A percentile compares a stretch with the other conserved stretches of the same genome.
Evolutionary conservation across 2,797 vertebrate genomes (phyloP).

Genomic region (Syndactyla subalaris): DNA sequence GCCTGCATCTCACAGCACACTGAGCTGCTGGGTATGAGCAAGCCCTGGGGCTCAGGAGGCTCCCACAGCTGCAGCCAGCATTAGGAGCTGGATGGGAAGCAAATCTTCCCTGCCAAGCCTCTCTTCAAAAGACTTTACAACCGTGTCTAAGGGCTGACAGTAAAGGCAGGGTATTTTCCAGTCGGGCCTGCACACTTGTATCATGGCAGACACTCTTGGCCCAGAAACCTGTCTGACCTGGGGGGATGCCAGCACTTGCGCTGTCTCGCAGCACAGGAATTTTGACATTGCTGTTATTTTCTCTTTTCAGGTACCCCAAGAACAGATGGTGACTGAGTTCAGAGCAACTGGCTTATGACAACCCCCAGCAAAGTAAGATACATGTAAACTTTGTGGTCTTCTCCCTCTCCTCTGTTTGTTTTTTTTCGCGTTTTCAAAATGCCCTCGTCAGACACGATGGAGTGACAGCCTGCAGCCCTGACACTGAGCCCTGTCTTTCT

Average conservation of each 20-base stretch:
- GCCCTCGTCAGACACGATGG: background rate
- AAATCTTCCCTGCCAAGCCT: background rate
- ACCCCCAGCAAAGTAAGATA: background rate
- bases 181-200: background rate
- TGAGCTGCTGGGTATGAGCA: rapidly evolving
- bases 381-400: background rate
- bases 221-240: background rate
- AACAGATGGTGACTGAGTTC: background rate
- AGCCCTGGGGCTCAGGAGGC: background rate
- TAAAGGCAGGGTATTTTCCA: slow-evolving; percentile 33
- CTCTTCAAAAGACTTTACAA: background rate
- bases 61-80: background rate
- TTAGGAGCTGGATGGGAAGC: background rate
- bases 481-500: background rate
- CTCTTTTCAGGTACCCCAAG: background rate
- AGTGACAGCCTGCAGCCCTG: background rate
- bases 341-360: background rate
- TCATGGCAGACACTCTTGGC: background rate
- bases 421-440: background rate
- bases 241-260: rapidly evolving
- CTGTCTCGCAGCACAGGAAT: background rate
- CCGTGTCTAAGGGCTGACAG: background rate
- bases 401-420: background rate
- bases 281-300: background rate
- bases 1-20: rapidly evolving